Conservation (phyloP, 2,888 invertebrate genomes). For the Nomada lathburiana region DNA sequence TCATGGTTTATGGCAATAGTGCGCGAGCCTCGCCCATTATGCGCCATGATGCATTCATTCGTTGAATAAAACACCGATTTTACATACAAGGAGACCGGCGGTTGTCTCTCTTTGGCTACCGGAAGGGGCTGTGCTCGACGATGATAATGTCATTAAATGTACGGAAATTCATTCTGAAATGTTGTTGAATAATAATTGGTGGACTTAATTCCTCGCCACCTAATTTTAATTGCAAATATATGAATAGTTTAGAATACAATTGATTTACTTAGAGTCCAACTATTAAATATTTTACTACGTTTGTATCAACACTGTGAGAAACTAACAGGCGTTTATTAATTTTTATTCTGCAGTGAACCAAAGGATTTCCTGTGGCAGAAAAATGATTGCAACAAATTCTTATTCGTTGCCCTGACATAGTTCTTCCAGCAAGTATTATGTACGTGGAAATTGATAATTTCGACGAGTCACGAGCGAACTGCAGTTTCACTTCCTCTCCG, state of each 20-base stretch:
- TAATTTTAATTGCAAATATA: too few relatives aligned
- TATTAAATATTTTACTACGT: too few relatives aligned
- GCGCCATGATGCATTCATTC: constrained; percentile 77
- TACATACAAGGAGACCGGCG: constrained; percentile 67
- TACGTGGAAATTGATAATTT: constrained; percentile 35
- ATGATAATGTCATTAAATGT: constrained; percentile 36
- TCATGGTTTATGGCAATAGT: constrained; percentile 80
- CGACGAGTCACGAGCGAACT: constrained; percentile 16
- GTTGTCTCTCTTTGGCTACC: constrained; percentile 51
- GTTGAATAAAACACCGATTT: constrained; percentile 61
- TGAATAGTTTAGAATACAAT: too few relatives aligned
- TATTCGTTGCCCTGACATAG: not conserved
- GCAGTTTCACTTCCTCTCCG: constrained; percentile 68
- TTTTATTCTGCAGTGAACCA: too few relatives aligned
- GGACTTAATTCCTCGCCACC: too few relatives aligned
- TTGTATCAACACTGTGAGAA: too few relatives aligned
- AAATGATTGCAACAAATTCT: not conserved
- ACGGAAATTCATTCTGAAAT: not conserved
- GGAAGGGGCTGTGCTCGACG: constrained; percentile 36
- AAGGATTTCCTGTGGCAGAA: too few relatives aligned
- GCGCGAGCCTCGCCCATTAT: constrained; percentile 80
- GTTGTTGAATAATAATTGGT: too few relatives aligned
- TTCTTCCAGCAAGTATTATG: not conserved
- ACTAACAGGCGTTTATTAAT: too few relatives aligned
- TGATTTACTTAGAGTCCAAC: too few relatives aligned